These are phyloP conservation scores for Lanistes nyassanus DNA, from an alignment of 1,140 invertebrate species.

Conservation along the genomic window DNA sequence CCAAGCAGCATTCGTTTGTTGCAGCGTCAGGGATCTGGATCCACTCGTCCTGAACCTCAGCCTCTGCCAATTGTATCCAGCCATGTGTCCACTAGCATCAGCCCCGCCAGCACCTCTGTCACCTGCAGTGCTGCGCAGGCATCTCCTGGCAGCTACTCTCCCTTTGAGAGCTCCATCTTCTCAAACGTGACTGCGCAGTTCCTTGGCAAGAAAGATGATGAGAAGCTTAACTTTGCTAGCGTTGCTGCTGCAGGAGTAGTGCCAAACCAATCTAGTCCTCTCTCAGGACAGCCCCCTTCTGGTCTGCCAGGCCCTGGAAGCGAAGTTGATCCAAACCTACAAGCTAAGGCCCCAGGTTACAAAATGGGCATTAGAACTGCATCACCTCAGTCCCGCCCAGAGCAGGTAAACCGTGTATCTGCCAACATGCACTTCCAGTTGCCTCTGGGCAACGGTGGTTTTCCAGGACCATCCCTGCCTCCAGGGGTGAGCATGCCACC, in stretches of 20 bases:
- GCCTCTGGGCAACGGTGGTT: constrained; percentile 65
- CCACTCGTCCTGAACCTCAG: constrained; percentile 41
- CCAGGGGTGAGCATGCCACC: not conserved
- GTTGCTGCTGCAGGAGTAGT: constrained; percentile 74
- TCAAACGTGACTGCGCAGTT: constrained; percentile 67
- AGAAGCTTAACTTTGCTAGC: constrained; percentile 79
- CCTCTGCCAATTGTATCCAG: constrained; percentile 55
- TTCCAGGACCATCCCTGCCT: constrained; percentile 63
- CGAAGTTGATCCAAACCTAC: constrained; percentile 66
- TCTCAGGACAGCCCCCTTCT: constrained; percentile 43
- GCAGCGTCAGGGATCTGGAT: constrained; percentile 7
- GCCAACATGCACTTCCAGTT: constrained; percentile 25
- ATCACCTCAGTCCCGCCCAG: constrained; percentile 40
- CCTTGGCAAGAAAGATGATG: constrained; percentile 74
- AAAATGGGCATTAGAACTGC: constrained; percentile 42
- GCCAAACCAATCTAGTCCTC: constrained; percentile 59
- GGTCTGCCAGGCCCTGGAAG: constrained; percentile 71
- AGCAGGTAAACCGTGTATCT: constrained; percentile 28
- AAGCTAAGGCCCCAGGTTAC: constrained; percentile 64
- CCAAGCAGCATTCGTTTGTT: constrained; percentile 21
- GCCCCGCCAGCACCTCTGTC: constrained; percentile 7
- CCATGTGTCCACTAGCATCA: constrained; percentile 35
- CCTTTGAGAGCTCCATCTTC: constrained; percentile 79
- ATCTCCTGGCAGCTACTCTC: constrained; percentile 75
- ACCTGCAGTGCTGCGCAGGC: constrained; percentile 10